Conservation (phyloP, 2,113 vertebrate genomes). For the Galemys pyrenaicus region DNA sequence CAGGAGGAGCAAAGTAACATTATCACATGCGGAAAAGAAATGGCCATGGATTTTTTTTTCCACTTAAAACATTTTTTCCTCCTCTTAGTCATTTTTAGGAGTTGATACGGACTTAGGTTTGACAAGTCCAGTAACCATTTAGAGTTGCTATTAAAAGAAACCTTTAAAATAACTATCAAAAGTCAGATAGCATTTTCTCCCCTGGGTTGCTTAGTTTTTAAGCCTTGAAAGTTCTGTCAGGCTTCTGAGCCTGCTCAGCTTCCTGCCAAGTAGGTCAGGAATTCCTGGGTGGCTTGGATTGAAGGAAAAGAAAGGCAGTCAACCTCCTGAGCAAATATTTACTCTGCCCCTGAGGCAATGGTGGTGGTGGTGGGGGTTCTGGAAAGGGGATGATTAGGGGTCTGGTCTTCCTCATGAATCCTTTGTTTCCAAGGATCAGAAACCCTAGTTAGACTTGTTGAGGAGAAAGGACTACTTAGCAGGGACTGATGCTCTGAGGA, state of each 20-base stretch:
- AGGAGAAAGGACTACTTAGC: not conserved
- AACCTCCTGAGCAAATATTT: not conserved
- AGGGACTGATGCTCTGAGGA: not conserved
- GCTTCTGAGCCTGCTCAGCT: not conserved
- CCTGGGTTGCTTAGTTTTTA: not conserved
- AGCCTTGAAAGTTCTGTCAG: not conserved
- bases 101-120: constrained; percentile 18
- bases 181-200: constrained; percentile 16
- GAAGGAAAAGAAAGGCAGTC: not conserved
- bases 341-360: not conserved
- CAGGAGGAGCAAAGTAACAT: constrained; percentile 3
- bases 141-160: constrained; percentile 28
- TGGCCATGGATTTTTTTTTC: not conserved
- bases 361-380: not conserved
- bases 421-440: not conserved
- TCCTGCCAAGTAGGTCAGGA: not conserved
- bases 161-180: constrained; percentile 38
- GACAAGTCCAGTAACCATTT: constrained; percentile 24
- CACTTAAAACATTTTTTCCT: not conserved
- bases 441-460: not conserved
- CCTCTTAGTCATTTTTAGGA: constrained; percentile 10
- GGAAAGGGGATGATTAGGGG: not conserved
- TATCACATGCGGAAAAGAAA: constrained; percentile 32
- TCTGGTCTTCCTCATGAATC: not conserved
- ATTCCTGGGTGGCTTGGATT: not conserved